phyloP scores from a whole-genome alignment of 53 echinoderm and acorn worm species.

The Holothuria scabra region DNA sequence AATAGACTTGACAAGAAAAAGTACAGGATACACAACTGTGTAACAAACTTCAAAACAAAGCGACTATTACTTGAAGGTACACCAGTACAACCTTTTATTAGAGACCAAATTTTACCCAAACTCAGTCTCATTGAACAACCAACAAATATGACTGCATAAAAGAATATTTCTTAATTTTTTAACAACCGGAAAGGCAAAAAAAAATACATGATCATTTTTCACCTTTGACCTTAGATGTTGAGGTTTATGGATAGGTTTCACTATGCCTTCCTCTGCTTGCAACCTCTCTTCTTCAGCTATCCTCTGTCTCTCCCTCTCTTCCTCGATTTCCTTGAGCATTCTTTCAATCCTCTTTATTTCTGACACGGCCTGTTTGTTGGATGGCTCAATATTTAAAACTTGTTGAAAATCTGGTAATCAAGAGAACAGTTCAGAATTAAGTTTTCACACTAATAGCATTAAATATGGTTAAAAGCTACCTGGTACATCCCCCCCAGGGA shows the following conservation, averaged over 20 bases:
- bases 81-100: no score
- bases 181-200: no score
- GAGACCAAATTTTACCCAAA: neutral
- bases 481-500: no score
- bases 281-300: conserved; percentile 30
- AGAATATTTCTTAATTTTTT: neutral
- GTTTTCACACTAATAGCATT: no score
- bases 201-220: neutral
- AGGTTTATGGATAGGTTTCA: conserved; percentile 83
- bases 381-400: conserved; percentile 87
- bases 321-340: conserved; percentile 50
- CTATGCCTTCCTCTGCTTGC: conserved; percentile 66
- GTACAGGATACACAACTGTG: no score
- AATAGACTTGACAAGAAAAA: no score
- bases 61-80: no score
- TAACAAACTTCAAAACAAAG: no score
- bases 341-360: conserved; percentile 89
- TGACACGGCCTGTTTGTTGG: conserved; percentile 87
- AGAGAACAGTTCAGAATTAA: no score
- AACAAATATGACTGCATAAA: no score
- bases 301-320: conserved; percentile 64
- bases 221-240: conserved; percentile 93
- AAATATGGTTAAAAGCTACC: no score
- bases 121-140: no score
- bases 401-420: conserved; percentile 78